Percentiles rank a stretch among this genome's conserved stretches.
Evolutionary conservation across 2,888 invertebrate genomes (phyloP).

Genomic region (Heliconius aoede): DNA sequence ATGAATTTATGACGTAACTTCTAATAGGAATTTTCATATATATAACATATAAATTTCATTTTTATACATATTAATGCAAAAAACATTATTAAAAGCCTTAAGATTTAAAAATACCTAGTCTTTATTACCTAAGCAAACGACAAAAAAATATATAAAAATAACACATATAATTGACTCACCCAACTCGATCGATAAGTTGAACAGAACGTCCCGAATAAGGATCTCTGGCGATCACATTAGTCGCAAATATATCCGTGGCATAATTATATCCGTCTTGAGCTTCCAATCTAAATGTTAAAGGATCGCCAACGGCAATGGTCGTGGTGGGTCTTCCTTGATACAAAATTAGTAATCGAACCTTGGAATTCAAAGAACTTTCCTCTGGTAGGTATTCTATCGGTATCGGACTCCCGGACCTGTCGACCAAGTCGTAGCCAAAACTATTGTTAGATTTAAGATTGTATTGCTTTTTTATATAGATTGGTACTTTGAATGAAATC

Average conservation of each 20-base stretch:
- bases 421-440: constrained; percentile 75
- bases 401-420: constrained; percentile 94
- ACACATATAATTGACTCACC: constrained; percentile 82
- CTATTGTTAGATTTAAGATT: constrained; percentile 75
- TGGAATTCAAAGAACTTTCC: constrained; percentile 94
- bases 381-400: constrained; percentile 96
- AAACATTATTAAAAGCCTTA: too few species aligned
- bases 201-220: constrained; percentile 96
- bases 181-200: constrained; percentile 93
- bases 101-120: too few species aligned
- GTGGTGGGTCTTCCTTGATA: constrained; percentile 96
- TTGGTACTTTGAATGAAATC: constrained; percentile 72
- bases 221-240: constrained; percentile 95
- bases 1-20: neutral
- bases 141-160: too few species aligned
- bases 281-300: constrained; percentile 93
- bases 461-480: constrained; percentile 24
- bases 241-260: constrained; percentile 94
- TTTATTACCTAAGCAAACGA: too few species aligned
- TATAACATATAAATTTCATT: too few species aligned
- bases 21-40: too few species aligned
- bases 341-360: constrained; percentile 92
- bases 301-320: constrained; percentile 96
- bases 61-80: too few species aligned
- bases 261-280: constrained; percentile 95